Evolutionary conservation across 2,888 invertebrate genomes (phyloP), one percentile per base, ranked within the genome.

Genomic region (Macropis europaea): DNA sequence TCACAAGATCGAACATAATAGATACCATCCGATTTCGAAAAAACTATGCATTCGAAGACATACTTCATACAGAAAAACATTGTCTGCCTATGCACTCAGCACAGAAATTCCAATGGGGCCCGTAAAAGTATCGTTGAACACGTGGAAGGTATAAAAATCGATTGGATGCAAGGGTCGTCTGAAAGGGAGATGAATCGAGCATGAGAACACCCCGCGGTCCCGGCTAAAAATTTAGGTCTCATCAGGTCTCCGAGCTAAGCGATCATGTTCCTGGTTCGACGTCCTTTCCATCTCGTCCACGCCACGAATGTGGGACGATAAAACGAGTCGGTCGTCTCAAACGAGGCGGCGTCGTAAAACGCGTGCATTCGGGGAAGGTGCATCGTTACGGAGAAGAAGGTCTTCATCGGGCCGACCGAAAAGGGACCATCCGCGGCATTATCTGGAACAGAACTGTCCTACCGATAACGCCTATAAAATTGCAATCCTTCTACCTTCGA

Each of bases 181-280:
- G 72, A 78, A 76, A 78, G 75, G 69, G 61, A 68, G 61, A 45
- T 74, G 61, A 70, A 61, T 38, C 47, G 26, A n/a, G 17, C 19
- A 15, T 26, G 11, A n/a, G 19, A 30, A 38, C 60, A 64, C 60
- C 54, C 60, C 40, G 28, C 38, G 64, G n/a, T 59, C n/a, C 28
- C 26, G 42, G 40, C 19, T 59, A 62, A 81, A 78, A 76, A 78
- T 80, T 77, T 76, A 54, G 71, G 68, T 78, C 79, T 71, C 70
- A 48, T 17, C 48, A 60, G 62, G 48, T 68, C 80, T 80, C 60
- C 24, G 63, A 75, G 77, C 75, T 69, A 75, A 77, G 69, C 69
- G 69, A 81, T 76, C 72, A 24, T 78, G 81, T 80, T 78, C 73
- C 81, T 71, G 80, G 81, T 81, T 80, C 79, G 80, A 70, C 75